Evolutionary conservation across 2,888 invertebrate genomes (phyloP).

Genomic region (Thalpophila matura): DNA sequence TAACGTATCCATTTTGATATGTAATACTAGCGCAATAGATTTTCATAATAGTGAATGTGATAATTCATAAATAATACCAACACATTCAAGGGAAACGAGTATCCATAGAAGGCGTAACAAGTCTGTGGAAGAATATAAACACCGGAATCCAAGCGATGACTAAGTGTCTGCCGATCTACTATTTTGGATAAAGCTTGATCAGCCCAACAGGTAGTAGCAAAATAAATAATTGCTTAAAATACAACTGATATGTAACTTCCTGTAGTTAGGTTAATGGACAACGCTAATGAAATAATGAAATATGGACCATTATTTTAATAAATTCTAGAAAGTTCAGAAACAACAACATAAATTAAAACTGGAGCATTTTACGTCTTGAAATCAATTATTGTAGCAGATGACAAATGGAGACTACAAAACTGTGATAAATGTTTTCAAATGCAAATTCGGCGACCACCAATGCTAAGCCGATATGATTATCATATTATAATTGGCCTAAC

Average conservation of each 20-base stretch:
- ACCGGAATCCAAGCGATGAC: constrained; percentile 51
- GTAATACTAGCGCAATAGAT: background rate
- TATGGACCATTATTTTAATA: constrained; percentile 45
- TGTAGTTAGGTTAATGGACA: constrained; percentile 47
- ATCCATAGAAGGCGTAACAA: constrained; percentile 49
- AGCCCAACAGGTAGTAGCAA: constrained; percentile 46
- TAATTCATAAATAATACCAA: constrained; percentile 29
- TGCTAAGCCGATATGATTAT: constrained; percentile 56
- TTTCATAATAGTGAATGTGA: constrained; percentile 25
- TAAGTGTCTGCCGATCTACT: constrained; percentile 52
- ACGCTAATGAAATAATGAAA: constrained; percentile 50
- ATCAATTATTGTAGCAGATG: constrained; percentile 59
- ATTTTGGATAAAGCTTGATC: constrained; percentile 50
- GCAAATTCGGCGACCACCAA: constrained; percentile 55
- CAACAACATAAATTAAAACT: constrained; percentile 48
- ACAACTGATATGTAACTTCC: constrained; percentile 57
- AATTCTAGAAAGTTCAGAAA: constrained; percentile 50
- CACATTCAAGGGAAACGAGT: constrained; percentile 51
- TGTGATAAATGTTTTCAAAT: constrained; percentile 49
- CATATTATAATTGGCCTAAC: constrained; percentile 74
- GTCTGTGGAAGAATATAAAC: constrained; percentile 54
- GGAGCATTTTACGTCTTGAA: constrained; percentile 41
- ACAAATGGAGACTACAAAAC: constrained; percentile 48
- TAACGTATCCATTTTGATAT: background rate
- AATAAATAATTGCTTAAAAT: constrained; percentile 48